These are phyloP conservation scores for Ageneiosus marmoratus DNA, from an alignment of 2,113 vertebrate species.

Conservation along the genomic window DNA sequence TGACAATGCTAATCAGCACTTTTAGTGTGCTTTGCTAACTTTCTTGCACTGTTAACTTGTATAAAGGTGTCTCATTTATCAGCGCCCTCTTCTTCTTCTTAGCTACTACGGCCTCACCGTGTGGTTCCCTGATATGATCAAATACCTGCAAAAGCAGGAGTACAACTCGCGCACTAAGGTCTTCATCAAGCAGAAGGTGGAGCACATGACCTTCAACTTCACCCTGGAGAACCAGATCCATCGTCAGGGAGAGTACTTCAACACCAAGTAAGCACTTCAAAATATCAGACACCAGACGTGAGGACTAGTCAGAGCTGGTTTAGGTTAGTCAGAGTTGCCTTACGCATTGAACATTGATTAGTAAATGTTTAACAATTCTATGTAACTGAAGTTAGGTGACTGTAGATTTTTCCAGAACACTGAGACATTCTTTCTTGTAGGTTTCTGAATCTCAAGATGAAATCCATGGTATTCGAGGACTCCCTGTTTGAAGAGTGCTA, in stretches of 20 bases:
- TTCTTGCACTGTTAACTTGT: background rate
- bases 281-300: background rate
- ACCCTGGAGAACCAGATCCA: conserved; percentile 97
- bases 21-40: background rate
- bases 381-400: background rate
- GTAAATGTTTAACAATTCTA: background rate
- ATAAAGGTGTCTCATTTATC: background rate
- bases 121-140: conserved; percentile 99
- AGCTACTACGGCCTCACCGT: conserved; percentile 96
- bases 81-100: background rate
- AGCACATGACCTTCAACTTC: conserved; percentile 96
- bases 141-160: conserved; percentile 91
- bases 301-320: background rate
- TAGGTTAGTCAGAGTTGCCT: background rate
- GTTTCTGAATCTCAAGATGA: conserved; percentile 92
- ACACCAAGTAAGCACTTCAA: conserved; percentile 84
- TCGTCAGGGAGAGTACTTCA: conserved; percentile 91
- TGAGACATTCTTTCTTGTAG: conserved; percentile 62
- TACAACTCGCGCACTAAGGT: conserved; percentile 88
- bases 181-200: conserved; percentile 86
- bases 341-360: background rate
- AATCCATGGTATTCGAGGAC: conserved; percentile 92
- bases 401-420: background rate
- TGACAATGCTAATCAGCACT: background rate
- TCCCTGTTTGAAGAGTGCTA: conserved; percentile 95